Percentiles rank a stretch among this genome's conserved stretches.
Evolutionary conservation across 2,113 vertebrate species (phyloP).

Genomic region (Corythornis cristatus): DNA sequence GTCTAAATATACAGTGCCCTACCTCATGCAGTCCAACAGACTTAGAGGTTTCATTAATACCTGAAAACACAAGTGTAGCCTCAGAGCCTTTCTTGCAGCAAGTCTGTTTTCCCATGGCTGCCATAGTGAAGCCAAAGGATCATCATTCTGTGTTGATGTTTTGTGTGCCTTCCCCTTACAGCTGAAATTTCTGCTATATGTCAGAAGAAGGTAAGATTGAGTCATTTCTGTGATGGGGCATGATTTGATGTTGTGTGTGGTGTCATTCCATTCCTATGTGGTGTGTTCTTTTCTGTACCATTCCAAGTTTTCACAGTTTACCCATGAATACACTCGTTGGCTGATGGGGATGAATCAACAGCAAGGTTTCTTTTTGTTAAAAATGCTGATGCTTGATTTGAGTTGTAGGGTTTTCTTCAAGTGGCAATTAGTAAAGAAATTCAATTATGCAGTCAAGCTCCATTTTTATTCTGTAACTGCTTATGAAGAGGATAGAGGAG

Average conservation of each 20-base stretch:
- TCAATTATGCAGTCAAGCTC: not conserved
- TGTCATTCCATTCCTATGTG: conserved; percentile 62
- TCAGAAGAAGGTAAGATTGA: conserved; percentile 97
- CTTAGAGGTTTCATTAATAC: not conserved
- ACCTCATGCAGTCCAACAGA: not conserved
- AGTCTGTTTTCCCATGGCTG: conserved; percentile 1
- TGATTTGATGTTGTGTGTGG: conserved; percentile 69
- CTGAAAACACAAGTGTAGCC: not conserved
- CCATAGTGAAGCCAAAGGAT: not conserved
- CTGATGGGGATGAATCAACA: conserved; percentile 19
- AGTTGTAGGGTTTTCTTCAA: conserved; percentile 23
- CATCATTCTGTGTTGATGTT: conserved; percentile 72
- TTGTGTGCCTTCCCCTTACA: conserved; percentile 84
- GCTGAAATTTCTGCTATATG: conserved; percentile 99
- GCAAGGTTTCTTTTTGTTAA: conserved; percentile 50
- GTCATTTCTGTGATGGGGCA: conserved; percentile 62
- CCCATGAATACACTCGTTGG: conserved; percentile 31
- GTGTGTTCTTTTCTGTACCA: conserved; percentile 27
- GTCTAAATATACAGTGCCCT: not conserved
- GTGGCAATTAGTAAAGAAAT: not conserved
- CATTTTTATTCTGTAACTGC: not conserved
- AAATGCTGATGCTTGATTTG: conserved; percentile 12
- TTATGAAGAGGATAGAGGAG: not conserved
- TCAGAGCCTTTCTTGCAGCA: not conserved
- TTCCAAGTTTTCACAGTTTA: conserved; percentile 21